Percentiles rank a stretch among this genome's conserved stretches.
Evolutionary conservation across 2,113 vertebrate species (phyloP).

Genomic region (Tautogolabrus adspersus): DNA sequence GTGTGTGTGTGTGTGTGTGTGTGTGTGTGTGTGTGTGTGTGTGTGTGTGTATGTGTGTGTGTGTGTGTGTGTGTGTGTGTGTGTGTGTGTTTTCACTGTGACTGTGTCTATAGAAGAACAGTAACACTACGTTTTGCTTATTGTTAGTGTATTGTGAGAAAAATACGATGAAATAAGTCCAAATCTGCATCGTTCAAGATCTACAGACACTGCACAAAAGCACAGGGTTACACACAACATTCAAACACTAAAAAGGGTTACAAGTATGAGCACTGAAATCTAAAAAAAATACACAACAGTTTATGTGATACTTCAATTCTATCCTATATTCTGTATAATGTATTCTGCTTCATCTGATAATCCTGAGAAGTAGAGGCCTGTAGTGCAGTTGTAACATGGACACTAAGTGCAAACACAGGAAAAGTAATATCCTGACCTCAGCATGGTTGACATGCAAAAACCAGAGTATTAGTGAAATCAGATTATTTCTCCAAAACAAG

Average conservation of each 20-base stretch:
- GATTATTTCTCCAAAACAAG: conserved; percentile 52
- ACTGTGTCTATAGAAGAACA: background rate
- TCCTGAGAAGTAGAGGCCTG: conserved; percentile 12
- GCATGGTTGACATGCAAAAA: conserved; percentile 39
- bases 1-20: conserved; percentile 1
- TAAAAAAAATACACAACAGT: too few relatives aligned
- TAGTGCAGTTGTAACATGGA: background rate
- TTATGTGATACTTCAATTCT: too few relatives aligned
- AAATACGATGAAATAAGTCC: background rate
- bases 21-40: background rate
- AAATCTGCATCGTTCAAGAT: too few relatives aligned
- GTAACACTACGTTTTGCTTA: background rate
- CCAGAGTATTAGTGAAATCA: conserved; percentile 42
- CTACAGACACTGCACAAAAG: too few relatives aligned
- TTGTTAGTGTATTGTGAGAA: background rate
- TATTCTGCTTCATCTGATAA: conserved; percentile 43
- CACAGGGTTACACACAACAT: too few relatives aligned
- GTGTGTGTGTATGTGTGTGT: conserved; percentile 5
- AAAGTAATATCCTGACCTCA: conserved; percentile 22
- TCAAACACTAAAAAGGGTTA: too few relatives aligned
- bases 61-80: background rate
- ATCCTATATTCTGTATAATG: too few relatives aligned
- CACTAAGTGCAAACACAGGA: conserved; percentile 1
- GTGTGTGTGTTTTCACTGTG: background rate
- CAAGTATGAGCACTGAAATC: too few relatives aligned